phyloP scores from a whole-genome alignment of 2,888 invertebrate species.

The Taphrorychus bicolor region DNA sequence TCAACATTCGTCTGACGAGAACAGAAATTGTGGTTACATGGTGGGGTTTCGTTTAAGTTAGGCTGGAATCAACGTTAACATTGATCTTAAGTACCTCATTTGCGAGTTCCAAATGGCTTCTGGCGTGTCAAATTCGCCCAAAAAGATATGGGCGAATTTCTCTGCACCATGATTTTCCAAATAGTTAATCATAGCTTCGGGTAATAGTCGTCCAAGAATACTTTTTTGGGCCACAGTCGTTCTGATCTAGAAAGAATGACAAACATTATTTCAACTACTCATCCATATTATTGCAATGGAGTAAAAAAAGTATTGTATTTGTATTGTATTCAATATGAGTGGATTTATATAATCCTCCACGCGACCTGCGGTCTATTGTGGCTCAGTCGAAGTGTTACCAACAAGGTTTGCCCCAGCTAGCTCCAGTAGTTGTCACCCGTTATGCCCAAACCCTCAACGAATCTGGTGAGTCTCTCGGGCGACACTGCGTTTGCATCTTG shows the following conservation, averaged over 20 bases:
- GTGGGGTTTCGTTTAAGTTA: background rate
- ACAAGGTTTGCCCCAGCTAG: too few relatives aligned
- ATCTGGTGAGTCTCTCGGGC: too few relatives aligned
- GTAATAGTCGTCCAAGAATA: conserved; percentile 90
- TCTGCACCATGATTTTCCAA: conserved; percentile 98
- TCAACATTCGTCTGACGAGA: conserved; percentile 87
- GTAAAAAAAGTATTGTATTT: background rate
- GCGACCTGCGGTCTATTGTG: too few relatives aligned
- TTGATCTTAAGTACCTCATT: conserved; percentile 73
- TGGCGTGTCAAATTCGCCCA: conserved; percentile 99
- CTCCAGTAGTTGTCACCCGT: too few relatives aligned
- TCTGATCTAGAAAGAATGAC: background rate
- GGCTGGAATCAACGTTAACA: background rate
- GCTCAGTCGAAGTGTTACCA: too few relatives aligned
- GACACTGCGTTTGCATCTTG: too few relatives aligned
- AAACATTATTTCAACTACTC: too few relatives aligned
- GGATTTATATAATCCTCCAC: too few relatives aligned
- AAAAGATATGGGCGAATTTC: conserved; percentile 96
- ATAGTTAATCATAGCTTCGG: conserved; percentile 99
- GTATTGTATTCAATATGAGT: too few relatives aligned
- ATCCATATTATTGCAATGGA: background rate
- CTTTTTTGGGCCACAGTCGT: conserved; percentile 78
- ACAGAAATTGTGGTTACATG: conserved; percentile 26
- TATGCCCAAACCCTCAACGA: too few relatives aligned
- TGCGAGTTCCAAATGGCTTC: conserved; percentile 99